These are phyloP conservation scores for Gallinago nigripennis DNA, from an alignment of 2,797 vertebrate species.

Conservation along the genomic window DNA sequence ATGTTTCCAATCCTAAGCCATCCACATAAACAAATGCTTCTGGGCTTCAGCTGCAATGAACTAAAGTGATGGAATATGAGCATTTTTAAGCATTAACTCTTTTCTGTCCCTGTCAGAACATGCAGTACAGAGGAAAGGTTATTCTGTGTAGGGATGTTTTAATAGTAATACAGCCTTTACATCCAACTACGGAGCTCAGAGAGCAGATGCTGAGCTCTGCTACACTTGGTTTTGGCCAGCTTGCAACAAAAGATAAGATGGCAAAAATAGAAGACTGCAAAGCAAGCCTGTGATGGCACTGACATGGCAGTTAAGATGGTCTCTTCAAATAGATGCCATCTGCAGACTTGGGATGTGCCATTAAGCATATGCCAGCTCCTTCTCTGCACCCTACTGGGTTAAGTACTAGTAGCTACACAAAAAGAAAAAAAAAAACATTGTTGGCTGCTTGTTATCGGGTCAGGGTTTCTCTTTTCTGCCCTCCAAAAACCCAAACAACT, in stretches of 20 bases:
- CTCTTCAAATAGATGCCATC: slow-evolving; percentile 38
- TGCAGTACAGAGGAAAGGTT: neutral
- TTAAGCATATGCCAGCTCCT: neutral
- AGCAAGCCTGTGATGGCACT: neutral
- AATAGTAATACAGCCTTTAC: neutral
- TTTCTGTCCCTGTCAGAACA: neutral
- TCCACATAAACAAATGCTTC: slow-evolving; percentile 13
- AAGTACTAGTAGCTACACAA: neutral
- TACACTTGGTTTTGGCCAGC: neutral
- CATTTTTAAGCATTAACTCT: neutral
- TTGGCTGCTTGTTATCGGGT: neutral
- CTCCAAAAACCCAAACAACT: neutral
- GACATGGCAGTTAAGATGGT: neutral
- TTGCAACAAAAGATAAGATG: neutral
- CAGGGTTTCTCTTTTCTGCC: neutral
- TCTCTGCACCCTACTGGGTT: neutral
- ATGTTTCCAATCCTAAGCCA: neutral
- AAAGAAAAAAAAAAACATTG: neutral
- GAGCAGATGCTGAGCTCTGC: neutral
- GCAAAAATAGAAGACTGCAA: slow-evolving; percentile 18
- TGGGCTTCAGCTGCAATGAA: neutral
- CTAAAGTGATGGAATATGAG: neutral
- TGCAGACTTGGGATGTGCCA: slow-evolving; percentile 31
- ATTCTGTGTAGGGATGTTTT: neutral
- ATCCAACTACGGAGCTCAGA: neutral